Evolutionary conservation across 2,797 vertebrate species (phyloP).

Genomic region (Hoplostethus atlanticus): DNA sequence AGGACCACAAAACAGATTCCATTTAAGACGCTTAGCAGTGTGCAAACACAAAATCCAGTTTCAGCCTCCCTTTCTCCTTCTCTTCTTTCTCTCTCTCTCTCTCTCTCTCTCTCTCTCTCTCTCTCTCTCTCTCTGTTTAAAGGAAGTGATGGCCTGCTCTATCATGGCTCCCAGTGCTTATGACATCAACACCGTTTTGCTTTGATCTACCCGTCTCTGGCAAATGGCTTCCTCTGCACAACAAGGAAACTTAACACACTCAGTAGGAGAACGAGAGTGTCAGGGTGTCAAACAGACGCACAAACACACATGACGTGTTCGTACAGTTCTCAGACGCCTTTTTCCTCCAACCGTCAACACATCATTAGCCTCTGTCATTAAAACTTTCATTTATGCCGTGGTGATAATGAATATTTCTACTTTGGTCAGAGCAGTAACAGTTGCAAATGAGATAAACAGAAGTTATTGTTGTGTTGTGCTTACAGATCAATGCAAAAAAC

Average conservation of each 20-base stretch:
- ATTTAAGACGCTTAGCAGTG: slow-evolving; percentile 53
- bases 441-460: not conserved
- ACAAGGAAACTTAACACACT: slow-evolving; percentile 53
- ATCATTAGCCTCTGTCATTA: slow-evolving; percentile 7
- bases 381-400: not conserved
- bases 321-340: slow-evolving; percentile 2
- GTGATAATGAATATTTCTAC: not conserved
- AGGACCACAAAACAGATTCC: slow-evolving; percentile 53
- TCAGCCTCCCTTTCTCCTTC: slow-evolving; percentile 24
- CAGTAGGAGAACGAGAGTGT: slow-evolving; percentile 34
- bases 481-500: not conserved
- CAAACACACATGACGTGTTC: slow-evolving; percentile 8
- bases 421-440: not conserved
- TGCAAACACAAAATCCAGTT: slow-evolving; percentile 47
- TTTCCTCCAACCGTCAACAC: slow-evolving; percentile 2
- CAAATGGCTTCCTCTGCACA: slow-evolving; percentile 55
- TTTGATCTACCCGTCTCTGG: slow-evolving; percentile 68
- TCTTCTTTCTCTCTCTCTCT: slow-evolving; percentile 19
- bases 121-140: slow-evolving; percentile 17
- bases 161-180: slow-evolving; percentile 58
- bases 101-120: slow-evolving; percentile 10
- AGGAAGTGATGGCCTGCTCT: slow-evolving; percentile 42
- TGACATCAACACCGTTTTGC: slow-evolving; percentile 58
- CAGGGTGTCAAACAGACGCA: slow-evolving; percentile 10
- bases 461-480: not conserved